Percentiles rank a stretch among this genome's conserved stretches.
These are phyloP conservation scores for Hydriomena furcata DNA, from an alignment of 2,888 invertebrate species.

Conservation along the genomic window DNA sequence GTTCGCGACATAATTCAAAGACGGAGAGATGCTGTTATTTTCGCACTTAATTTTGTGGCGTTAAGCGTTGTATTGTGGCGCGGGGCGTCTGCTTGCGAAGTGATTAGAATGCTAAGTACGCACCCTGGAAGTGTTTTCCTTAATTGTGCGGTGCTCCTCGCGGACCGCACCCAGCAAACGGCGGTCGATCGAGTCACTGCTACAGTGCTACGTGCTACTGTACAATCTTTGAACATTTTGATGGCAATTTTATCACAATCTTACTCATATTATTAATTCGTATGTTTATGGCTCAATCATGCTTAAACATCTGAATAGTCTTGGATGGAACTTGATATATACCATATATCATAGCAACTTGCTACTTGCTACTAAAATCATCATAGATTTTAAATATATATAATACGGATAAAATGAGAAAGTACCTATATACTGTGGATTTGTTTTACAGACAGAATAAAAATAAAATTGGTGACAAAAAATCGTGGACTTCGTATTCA, in stretches of 20 bases:
- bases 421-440: no score
- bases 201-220: conserved; percentile 1
- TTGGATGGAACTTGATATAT: no score
- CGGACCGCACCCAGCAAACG: conserved; percentile 57
- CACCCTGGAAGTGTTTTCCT: conserved; percentile 65
- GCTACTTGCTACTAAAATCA: no score
- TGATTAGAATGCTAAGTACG: conserved; percentile 79
- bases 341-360: no score
- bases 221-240: neutral
- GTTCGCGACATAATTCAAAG: conserved; percentile 62
- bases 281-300: no score
- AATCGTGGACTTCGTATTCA: no score
- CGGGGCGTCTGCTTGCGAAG: conserved; percentile 60
- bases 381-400: no score
- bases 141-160: conserved; percentile 68
- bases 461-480: no score
- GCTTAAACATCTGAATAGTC: no score
- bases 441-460: no score
- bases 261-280: neutral
- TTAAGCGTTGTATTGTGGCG: conserved; percentile 72
- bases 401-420: no score
- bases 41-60: conserved; percentile 72
- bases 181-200: conserved; percentile 24
- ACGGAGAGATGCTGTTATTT: conserved; percentile 63
- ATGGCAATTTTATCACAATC: neutral